Base-by-base conservation (phyloP, 2,797 vertebrate genomes). In the Rhinophrynus dorsalis region DNA sequence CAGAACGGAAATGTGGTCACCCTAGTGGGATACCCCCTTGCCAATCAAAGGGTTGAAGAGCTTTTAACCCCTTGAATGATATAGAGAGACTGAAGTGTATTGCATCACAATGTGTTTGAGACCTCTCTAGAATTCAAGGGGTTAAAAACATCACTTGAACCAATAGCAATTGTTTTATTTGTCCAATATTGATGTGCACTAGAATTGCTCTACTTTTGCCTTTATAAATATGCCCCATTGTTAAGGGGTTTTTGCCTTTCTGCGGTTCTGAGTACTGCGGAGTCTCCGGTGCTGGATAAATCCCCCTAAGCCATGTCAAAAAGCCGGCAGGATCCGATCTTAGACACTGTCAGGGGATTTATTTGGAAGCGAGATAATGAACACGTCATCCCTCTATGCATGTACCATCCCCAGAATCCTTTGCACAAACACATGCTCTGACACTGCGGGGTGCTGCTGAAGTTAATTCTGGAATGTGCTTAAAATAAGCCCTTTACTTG, bases 401-500 rank as follows among this genome's bases (percentile, higher is more conserved):
- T 72, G 68, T 51, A 51, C n/a, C 44, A 30, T 72, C 68, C 61
- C 68, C 68, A 64, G 60, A 65, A 72, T 58, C 60, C 68, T 65
- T 72, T 65, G 52, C 60, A 64, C 18, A 29, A n/a, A 24, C 24
- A 20, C 54, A 29, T 44, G 38, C 51, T 61, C 30, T 72, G 52
- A 65, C 68, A 42, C 61, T 38, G 68, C 58, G 52, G 68, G 61
- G 65, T 50, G 60, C 61, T 57, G 59, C 61, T 57, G 59, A 48
- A 48, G 55, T 52, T 72, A 65, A 72, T 72, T 72, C 52, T 57
- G 68, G 68, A 72, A 72, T 57, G 68, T 52, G 60, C 50, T 72
- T 72, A 72, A 72, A 72, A 72, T 72, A 72, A 72, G 68, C 68
- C n/a, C 26, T 37, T 70, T 65, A 55, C 60, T 72, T 52, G 42